These are phyloP conservation scores for Chlamydotis undulata DNA, from an alignment of 2,113 vertebrate genomes.

Conservation along the genomic window DNA sequence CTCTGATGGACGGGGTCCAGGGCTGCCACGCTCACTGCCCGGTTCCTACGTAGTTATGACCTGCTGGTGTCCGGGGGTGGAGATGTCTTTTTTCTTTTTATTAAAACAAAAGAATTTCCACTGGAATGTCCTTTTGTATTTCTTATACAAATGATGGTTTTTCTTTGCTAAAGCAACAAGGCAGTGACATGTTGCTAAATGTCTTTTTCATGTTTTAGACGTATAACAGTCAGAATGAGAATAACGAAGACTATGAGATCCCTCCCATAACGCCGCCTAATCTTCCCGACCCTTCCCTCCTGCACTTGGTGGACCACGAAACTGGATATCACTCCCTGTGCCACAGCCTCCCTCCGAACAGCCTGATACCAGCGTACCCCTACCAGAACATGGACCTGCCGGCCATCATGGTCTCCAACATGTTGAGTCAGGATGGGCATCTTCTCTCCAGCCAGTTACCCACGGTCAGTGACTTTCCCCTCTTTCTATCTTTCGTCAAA, in stretches of 20 bases:
- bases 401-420: slow-evolving; percentile 98
- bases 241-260: slow-evolving; percentile 96
- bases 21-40: accelerated
- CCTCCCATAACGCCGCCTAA: slow-evolving; percentile 98
- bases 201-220: slow-evolving; percentile 77
- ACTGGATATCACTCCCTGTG: slow-evolving; percentile 91
- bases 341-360: slow-evolving; percentile 91
- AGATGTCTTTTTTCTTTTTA: background rate
- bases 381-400: slow-evolving; percentile 96
- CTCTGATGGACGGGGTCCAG: background rate
- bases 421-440: slow-evolving; percentile 95
- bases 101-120: background rate
- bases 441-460: slow-evolving; percentile 95
- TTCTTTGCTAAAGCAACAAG: background rate
- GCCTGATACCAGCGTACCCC: slow-evolving; percentile 93
- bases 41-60: accelerated
- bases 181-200: background rate
- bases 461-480: slow-evolving; percentile 84
- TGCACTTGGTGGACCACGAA: slow-evolving; percentile 97
- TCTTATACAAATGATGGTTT: accelerated
- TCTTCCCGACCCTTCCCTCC: slow-evolving; percentile 91
- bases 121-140: background rate
- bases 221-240: slow-evolving; percentile 87
- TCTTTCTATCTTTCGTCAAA: accelerated
- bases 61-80: background rate